Evolutionary conservation across 2,888 invertebrate genomes (phyloP), one percentile per base, ranked within the genome.

Genomic region (Ophion ellenae): DNA sequence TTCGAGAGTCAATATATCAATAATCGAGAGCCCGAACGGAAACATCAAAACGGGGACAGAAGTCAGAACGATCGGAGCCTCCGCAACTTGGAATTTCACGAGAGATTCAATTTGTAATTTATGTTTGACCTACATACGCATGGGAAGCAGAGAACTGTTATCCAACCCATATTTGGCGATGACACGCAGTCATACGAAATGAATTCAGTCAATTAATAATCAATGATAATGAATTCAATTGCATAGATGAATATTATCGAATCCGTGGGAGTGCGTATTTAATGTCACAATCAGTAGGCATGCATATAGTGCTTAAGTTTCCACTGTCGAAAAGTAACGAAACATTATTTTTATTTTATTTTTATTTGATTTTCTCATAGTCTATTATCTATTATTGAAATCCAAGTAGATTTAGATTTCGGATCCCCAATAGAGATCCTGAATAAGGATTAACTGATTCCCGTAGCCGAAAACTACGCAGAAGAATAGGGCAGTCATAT

Each of bases 31-130:
- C 17, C 3, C 14, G 40, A 32, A 67, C 17, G 57, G 20, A 40
- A 40, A 40, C 40, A 9, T 7, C 40, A 53, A 57, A 76, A 64
- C 40, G 7, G 2, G 64, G 63, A 28, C 47, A 6, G 36, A 32
- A 53, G 32, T 66, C 9, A 14, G 53, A 67, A 66, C 66, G 53
- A n/a, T 76, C 14, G n/a, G 53, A 67, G 47, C 66, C 36, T n/a
- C 36, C n/a, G 24, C n/a, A 36, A 66, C 9, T 36, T 53, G n/a
- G 53, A n/a, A 57, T 53, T 66, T 47, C 32, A 32, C 66, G 66
- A 40, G 2, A 66, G 17, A 11, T 66, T 24, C 32, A 32, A 6
- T 66, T 76, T 64, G 36, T 28, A 47, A 75, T 64, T 64, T 47
- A 63, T 64, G 53, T 53, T 14, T 53, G 53, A 64, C 17, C 28